Percentiles rank a stretch among this genome's conserved stretches.
phyloP scores from a whole-genome alignment of 2,113 vertebrate species.

The Vireo altiloquus region DNA sequence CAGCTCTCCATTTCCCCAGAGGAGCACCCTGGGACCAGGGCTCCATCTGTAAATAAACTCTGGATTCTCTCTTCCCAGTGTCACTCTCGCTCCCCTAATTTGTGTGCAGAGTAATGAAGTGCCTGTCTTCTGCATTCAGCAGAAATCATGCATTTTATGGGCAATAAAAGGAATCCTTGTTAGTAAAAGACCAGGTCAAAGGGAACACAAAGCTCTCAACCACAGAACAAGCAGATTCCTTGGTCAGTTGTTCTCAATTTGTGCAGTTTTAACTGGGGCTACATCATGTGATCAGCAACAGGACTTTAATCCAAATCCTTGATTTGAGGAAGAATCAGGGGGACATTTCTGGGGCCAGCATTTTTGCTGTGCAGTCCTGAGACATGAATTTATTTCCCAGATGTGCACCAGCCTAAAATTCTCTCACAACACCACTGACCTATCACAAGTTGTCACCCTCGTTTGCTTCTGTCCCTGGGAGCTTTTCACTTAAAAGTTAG shows the following conservation, averaged over 20 bases:
- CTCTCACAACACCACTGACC: neutral
- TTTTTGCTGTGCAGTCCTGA: neutral
- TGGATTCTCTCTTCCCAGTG: neutral
- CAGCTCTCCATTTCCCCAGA: neutral
- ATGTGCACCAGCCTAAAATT: neutral
- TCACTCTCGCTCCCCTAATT: neutral
- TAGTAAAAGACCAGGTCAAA: neutral
- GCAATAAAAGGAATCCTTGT: neutral
- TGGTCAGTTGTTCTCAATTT: neutral
- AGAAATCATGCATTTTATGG: neutral
- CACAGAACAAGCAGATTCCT: neutral
- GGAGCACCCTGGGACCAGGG: neutral
- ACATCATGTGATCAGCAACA: neutral
- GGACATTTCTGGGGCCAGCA: neutral
- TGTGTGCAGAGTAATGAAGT: neutral
- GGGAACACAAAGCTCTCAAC: neutral
- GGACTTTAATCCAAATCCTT: neutral
- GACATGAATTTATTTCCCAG: neutral
- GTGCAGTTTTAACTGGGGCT: neutral
- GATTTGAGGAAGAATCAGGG: neutral
- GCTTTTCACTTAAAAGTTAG: neutral
- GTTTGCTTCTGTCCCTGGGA: neutral
- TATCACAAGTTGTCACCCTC: neutral
- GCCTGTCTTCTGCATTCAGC: neutral
- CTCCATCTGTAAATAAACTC: neutral